Evolutionary conservation across 2,113 vertebrate genomes (phyloP).

Genomic region (Cynocephalus volans): DNA sequence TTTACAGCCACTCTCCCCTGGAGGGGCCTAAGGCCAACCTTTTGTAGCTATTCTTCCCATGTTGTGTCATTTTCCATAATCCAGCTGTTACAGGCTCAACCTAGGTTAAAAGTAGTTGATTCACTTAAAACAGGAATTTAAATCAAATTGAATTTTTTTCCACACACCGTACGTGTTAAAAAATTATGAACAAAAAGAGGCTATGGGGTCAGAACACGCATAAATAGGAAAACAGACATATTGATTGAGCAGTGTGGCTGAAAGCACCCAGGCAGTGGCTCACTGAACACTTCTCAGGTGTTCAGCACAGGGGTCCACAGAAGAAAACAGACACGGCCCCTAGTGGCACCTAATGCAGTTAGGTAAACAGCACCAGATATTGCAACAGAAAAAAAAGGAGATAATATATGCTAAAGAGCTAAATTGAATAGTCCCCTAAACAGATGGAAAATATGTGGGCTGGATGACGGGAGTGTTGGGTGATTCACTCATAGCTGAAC

Average conservation of each 20-base stretch:
- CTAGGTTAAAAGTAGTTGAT: neutral
- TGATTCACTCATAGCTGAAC: slow-evolving; percentile 63
- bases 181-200: neutral
- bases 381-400: neutral
- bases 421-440: slow-evolving; percentile 25
- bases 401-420: neutral
- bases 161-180: neutral
- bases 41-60: neutral
- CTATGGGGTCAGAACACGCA: neutral
- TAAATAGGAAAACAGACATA: neutral
- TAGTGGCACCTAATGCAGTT: neutral
- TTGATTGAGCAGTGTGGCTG: rapidly evolving
- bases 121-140: slow-evolving; percentile 53
- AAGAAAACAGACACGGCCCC: neutral
- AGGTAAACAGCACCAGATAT: neutral
- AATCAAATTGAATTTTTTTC: neutral
- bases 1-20: neutral
- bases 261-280: neutral
- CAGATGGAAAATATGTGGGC: slow-evolving; percentile 50
- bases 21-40: too few species aligned
- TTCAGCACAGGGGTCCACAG: neutral
- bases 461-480: slow-evolving; percentile 29
- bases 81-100: neutral
- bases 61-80: neutral
- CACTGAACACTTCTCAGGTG: neutral